A percentile compares a stretch with the other conserved stretches of the same genome.
Evolutionary conservation across 2,113 vertebrate genomes (phyloP).

Genomic region (Equus quagga): DNA sequence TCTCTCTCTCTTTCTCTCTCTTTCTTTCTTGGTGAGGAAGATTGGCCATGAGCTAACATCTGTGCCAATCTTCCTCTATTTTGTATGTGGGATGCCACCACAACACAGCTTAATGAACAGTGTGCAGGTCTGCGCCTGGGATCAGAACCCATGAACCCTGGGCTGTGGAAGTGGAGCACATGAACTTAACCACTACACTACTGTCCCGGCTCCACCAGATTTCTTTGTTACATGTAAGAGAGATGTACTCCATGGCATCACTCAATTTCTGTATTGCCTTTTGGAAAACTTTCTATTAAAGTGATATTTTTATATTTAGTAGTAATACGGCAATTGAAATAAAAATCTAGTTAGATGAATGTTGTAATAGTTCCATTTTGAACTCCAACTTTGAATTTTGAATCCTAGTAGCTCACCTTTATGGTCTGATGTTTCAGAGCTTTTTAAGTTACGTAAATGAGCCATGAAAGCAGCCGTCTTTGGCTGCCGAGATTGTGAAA

Average conservation of each 20-base stretch:
- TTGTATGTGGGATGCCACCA: no score
- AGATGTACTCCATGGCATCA: background rate
- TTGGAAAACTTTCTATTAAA: background rate
- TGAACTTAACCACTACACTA: no score
- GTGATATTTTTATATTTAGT: background rate
- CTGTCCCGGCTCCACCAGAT: no score
- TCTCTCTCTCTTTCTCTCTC: no score
- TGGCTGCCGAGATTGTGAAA: background rate
- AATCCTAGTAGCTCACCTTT: background rate
- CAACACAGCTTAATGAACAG: no score
- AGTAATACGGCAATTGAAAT: background rate
- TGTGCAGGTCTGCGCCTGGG: no score
- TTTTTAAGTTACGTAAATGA: background rate
- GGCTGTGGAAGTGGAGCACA: no score
- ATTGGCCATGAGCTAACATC: no score
- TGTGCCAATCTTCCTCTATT: no score
- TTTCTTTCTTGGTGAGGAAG: no score
- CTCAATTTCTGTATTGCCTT: background rate
- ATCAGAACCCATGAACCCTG: no score
- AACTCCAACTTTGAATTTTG: background rate
- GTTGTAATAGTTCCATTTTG: background rate
- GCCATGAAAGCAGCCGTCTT: background rate
- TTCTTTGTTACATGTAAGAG: background rate
- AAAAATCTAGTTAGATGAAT: background rate
- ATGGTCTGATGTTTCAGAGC: background rate